A percentile compares a stretch with the other conserved stretches of the same genome.
Evolutionary conservation across 92 coral and sea anemone genomes (phyloP).

Genomic region (Metridium senile): DNA sequence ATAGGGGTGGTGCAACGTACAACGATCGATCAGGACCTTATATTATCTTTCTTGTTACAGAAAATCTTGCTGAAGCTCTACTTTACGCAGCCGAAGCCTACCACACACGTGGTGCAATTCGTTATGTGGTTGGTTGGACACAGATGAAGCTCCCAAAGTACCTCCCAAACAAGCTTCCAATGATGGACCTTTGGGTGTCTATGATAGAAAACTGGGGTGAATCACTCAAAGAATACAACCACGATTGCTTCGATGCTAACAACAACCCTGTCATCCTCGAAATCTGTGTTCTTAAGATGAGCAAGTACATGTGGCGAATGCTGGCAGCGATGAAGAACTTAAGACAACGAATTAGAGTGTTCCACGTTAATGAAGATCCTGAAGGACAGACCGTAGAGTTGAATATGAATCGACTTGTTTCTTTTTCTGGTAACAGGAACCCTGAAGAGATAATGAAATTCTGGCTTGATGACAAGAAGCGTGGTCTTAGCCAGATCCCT

Average conservation of each 20-base stretch:
- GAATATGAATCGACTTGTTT: too few species aligned
- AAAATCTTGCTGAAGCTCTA: constrained; percentile 45
- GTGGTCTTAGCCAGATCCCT: too few species aligned
- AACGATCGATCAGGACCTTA: too few species aligned
- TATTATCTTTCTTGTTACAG: constrained; percentile 15
- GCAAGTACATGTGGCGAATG: constrained; percentile 71
- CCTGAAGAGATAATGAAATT: too few species aligned
- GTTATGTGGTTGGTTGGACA: constrained; percentile 73
- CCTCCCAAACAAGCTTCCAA: neutral
- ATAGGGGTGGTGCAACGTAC: too few species aligned
- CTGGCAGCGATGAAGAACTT: constrained; percentile 42
- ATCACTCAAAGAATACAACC: constrained; percentile 62
- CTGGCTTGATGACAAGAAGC: too few species aligned
- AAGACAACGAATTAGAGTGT: neutral
- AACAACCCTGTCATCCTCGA: neutral
- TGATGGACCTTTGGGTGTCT: constrained; percentile 72
- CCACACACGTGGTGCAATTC: constrained; percentile 78
- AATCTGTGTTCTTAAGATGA: constrained; percentile 69
- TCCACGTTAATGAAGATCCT: too few species aligned
- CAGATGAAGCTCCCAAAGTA: constrained; percentile 50
- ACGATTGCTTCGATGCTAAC: constrained; percentile 7
- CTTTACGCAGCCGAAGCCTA: constrained; percentile 82
- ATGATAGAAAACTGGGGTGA: constrained; percentile 92
- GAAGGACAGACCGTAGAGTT: too few species aligned
- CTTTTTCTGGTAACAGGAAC: too few species aligned